Evolutionary conservation across 2,888 invertebrate genomes (phyloP).

Genomic region (Aplocera efformata): DNA sequence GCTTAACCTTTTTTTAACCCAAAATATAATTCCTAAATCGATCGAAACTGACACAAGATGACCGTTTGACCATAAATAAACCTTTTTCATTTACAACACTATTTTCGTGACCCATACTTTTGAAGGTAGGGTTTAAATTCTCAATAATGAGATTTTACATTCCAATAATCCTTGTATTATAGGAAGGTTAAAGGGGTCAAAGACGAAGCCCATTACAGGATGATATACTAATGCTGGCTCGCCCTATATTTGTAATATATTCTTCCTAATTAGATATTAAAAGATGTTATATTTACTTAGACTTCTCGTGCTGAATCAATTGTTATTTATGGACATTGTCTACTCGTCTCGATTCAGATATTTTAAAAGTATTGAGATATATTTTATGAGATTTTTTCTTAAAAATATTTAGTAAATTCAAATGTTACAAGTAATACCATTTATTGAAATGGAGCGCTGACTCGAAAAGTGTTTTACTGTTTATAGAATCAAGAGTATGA

Average conservation of each 20-base stretch:
- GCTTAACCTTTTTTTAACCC: no score
- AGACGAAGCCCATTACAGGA: no score
- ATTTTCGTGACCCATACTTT: no score
- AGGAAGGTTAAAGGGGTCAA: no score
- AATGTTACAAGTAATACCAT: slow-evolving; percentile 53
- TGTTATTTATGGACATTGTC: slow-evolving; percentile 53
- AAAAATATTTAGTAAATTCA: slow-evolving; percentile 61
- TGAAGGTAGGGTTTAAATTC: no score
- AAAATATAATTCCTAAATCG: no score
- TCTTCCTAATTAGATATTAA: slow-evolving; percentile 73
- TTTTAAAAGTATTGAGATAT: slow-evolving; percentile 69
- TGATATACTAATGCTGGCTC: no score
- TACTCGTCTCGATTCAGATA: slow-evolving; percentile 46
- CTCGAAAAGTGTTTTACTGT: slow-evolving; percentile 58
- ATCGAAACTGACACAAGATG: no score
- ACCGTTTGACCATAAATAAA: no score
- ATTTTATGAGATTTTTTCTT: slow-evolving; percentile 79
- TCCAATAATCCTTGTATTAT: no score
- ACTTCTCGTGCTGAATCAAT: slow-evolving; percentile 48
- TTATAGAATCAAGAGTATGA: slow-evolving; percentile 48
- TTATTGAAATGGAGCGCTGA: slow-evolving; percentile 32
- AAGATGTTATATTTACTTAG: slow-evolving; percentile 74
- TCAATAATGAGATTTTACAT: no score
- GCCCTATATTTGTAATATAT: slow-evolving; percentile 55
- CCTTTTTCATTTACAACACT: no score